phyloP scores from a whole-genome alignment of 2,888 invertebrate genomes.

The Mantis religiosa region DNA sequence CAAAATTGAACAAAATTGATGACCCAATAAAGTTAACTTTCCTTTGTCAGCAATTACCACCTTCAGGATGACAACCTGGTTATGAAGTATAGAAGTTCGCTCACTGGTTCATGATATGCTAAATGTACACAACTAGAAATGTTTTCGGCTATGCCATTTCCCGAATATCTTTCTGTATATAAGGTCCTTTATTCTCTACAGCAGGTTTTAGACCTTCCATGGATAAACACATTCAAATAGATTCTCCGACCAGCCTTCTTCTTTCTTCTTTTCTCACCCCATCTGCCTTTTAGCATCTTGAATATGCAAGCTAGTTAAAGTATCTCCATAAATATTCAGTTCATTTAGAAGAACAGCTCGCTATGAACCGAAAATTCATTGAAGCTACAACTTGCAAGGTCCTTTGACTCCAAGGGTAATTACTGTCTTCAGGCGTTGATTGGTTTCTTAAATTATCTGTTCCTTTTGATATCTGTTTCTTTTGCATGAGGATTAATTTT shows the following conservation, averaged over 20 bases:
- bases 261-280: not conserved
- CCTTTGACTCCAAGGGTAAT: not conserved
- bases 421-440: not conserved
- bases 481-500: no score
- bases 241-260: not conserved
- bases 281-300: conserved; percentile 5
- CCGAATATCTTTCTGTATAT: no score
- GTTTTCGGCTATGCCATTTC: no score
- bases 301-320: conserved; percentile 25
- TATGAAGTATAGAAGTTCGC: no score
- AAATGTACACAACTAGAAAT: no score
- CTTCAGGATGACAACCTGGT: no score
- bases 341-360: not conserved
- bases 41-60: no score
- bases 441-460: not conserved
- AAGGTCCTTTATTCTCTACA: not conserved
- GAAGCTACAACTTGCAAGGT: not conserved
- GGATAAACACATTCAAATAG: not conserved
- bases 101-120: no score
- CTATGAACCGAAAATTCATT: not conserved
- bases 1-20: no score
- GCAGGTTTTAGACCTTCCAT: not conserved
- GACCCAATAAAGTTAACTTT: no score
- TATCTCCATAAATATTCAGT: conserved; percentile 25
- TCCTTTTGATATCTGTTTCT: not conserved